Evolutionary conservation across 2,113 vertebrate species (phyloP).

Genomic region (Tetrax tetrax): DNA sequence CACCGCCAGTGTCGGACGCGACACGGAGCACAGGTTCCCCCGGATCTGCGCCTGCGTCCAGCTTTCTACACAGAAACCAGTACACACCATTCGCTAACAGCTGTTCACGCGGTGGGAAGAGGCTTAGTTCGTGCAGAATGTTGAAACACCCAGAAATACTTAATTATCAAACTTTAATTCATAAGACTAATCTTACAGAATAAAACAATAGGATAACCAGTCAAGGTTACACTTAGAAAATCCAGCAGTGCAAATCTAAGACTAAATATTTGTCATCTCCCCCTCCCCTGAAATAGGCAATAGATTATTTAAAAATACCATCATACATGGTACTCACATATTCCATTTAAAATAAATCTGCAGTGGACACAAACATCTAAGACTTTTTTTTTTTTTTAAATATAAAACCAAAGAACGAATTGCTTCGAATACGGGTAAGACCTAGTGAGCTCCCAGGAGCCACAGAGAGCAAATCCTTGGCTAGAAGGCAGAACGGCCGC

Average conservation of each 20-base stretch:
- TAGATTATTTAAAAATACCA: conserved; percentile 71
- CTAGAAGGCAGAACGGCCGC: not conserved
- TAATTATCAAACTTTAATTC: conserved; percentile 83
- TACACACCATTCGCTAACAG: not conserved
- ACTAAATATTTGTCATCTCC: conserved; percentile 72
- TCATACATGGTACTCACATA: conserved; percentile 67
- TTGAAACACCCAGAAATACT: not conserved
- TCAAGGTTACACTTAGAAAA: conserved; percentile 77
- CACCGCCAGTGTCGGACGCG: accelerated
- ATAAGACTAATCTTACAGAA: conserved; percentile 79
- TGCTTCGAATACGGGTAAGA: conserved; percentile 36
- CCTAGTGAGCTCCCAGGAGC: not conserved
- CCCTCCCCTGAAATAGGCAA: conserved; percentile 64
- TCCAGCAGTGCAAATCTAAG: conserved; percentile 79
- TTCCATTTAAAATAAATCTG: conserved; percentile 64
- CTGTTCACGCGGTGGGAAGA: not conserved
- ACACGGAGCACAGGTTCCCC: accelerated
- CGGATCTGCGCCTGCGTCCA: not conserved
- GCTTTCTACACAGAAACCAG: not conserved
- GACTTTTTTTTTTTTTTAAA: not conserved
- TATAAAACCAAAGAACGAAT: conserved; percentile 35
- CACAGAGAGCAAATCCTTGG: not conserved
- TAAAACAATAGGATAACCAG: conserved; percentile 76
- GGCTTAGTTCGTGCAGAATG: not conserved
- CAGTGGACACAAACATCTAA: conserved; percentile 44